phyloP scores from a whole-genome alignment of 2,888 invertebrate species.

The Erynnis tages region DNA sequence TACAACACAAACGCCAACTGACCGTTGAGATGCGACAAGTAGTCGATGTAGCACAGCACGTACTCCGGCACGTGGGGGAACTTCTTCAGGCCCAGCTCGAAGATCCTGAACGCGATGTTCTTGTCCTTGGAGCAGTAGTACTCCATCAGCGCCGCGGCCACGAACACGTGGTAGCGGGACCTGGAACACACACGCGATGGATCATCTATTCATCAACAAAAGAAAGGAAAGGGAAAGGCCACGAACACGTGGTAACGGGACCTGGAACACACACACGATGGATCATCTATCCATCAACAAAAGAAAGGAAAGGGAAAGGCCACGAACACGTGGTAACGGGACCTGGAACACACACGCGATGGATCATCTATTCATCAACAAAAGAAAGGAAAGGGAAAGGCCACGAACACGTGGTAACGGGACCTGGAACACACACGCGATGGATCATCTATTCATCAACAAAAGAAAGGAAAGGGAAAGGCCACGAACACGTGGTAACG shows the following conservation, averaged over 20 bases:
- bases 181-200: conserved; percentile 61
- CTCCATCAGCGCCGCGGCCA: conserved; percentile 98
- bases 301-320: too few species aligned
- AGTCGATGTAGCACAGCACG: conserved; percentile 97
- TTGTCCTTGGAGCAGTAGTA: conserved; percentile 99
- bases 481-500: conserved; percentile 97
- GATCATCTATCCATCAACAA: too few species aligned
- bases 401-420: conserved; percentile 96
- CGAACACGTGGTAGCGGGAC: conserved; percentile 95
- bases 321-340: conserved; percentile 96
- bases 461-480: too few species aligned
- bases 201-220: too few species aligned
- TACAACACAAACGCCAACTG: conserved; percentile 36
- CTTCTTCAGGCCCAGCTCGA: conserved; percentile 98
- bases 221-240: too few species aligned
- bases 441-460: too few species aligned
- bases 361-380: too few species aligned
- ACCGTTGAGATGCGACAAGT: conserved; percentile 98
- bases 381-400: too few species aligned
- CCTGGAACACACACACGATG: conserved; percentile 58
- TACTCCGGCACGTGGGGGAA: conserved; percentile 98
- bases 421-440: conserved; percentile 77
- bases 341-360: conserved; percentile 69
- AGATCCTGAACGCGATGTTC: conserved; percentile 97
- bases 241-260: conserved; percentile 97